A percentile compares a stretch with the other conserved stretches of the same genome.
Evolutionary conservation across 2,113 vertebrate species (phyloP).

Genomic region (Chaetorhynchus papuensis): DNA sequence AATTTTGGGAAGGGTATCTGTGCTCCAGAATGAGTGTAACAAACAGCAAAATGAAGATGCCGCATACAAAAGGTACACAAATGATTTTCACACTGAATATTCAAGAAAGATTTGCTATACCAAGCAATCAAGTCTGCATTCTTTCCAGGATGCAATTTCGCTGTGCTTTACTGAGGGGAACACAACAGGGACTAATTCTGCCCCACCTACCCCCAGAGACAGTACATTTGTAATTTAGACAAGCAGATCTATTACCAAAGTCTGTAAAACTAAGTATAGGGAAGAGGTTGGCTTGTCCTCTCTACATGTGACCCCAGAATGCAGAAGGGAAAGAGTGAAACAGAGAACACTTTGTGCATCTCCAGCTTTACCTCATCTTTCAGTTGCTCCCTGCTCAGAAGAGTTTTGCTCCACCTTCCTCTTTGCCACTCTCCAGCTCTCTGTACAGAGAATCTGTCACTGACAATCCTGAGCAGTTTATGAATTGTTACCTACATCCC

Average conservation of each 20-base stretch:
- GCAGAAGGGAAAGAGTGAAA: not conserved
- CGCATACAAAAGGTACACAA: not conserved
- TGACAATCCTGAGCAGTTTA: not conserved
- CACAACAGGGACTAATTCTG: not conserved
- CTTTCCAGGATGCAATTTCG: not conserved
- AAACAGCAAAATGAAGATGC: not conserved
- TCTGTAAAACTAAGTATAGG: not conserved
- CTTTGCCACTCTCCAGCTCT: not conserved
- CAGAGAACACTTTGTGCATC: not conserved
- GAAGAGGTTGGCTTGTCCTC: not conserved
- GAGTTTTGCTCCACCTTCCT: not conserved
- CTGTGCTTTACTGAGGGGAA: not conserved
- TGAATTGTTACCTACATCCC: not conserved
- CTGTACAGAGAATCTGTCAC: not conserved
- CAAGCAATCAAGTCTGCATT: not conserved
- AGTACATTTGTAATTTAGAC: not conserved
- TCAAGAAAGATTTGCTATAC: not conserved
- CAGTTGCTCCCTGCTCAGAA: not conserved
- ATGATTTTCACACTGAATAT: not conserved
- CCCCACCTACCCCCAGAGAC: not conserved
- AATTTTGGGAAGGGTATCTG: not conserved
- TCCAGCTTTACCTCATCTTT: not conserved
- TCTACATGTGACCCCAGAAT: not conserved
- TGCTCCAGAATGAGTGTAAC: not conserved
- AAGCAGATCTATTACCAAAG: not conserved